Evolutionary conservation across 1,140 invertebrate species (phyloP).

Genomic region (Drosophila pachea): DNA sequence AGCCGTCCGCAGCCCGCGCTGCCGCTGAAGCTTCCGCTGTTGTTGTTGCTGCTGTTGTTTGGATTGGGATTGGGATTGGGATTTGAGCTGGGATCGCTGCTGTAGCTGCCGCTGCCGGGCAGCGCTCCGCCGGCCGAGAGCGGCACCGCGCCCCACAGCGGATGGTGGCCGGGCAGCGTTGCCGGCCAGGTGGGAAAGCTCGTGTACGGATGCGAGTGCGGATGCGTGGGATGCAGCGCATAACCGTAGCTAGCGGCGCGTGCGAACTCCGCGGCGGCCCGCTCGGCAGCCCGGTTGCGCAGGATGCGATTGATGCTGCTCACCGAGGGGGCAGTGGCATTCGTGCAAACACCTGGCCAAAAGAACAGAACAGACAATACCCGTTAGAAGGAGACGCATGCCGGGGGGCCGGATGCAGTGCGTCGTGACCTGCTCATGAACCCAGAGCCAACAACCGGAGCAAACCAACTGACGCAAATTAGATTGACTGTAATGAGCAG

Average conservation of each 20-base stretch:
- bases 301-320: slow-evolving; percentile 96
- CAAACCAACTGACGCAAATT: slow-evolving; percentile 56
- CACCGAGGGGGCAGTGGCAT: slow-evolving; percentile 93
- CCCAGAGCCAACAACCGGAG: slow-evolving; percentile 3
- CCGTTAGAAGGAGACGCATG: neutral
- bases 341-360: slow-evolving; percentile 87
- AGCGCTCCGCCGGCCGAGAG: slow-evolving; percentile 23
- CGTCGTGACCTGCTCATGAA: slow-evolving; percentile 61
- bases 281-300: slow-evolving; percentile 92
- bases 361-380: neutral
- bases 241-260: slow-evolving; percentile 94
- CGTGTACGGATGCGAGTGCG: slow-evolving; percentile 85
- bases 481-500: slow-evolving; percentile 76
- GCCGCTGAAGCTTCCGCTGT: slow-evolving; percentile 54
- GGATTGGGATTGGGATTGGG: slow-evolving; percentile 40
- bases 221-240: slow-evolving; percentile 84
- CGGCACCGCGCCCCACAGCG: slow-evolving; percentile 67
- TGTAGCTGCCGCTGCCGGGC: slow-evolving; percentile 35
- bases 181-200: slow-evolving; percentile 80
- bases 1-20: slow-evolving; percentile 56
- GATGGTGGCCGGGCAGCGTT: slow-evolving; percentile 49
- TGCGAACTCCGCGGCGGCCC: slow-evolving; percentile 95
- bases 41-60: slow-evolving; percentile 30
- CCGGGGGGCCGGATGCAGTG: slow-evolving; percentile 63
- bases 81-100: slow-evolving; percentile 42